phyloP scores from a whole-genome alignment of 2,888 invertebrate species.

The Drosophila multiciliata region DNA sequence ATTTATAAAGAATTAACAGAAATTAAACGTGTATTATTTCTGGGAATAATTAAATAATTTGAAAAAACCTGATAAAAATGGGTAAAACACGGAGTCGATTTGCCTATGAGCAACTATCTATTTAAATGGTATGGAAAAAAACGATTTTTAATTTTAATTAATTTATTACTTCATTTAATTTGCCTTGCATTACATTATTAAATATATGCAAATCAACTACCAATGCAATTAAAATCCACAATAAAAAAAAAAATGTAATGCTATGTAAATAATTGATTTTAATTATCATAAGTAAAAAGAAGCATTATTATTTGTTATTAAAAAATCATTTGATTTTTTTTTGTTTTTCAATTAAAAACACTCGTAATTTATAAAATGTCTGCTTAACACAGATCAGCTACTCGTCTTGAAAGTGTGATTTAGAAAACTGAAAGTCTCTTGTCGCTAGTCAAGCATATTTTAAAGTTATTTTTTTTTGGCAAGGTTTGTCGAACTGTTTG shows the following conservation, averaged over 20 bases:
- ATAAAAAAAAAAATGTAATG: too few relatives aligned
- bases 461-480: neutral
- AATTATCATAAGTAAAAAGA: too few relatives aligned
- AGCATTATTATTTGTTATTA: neutral
- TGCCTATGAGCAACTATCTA: neutral
- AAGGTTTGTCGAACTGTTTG: constrained; percentile 7
- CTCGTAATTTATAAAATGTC: too few relatives aligned
- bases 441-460: neutral
- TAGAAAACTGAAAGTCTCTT: neutral
- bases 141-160: too few relatives aligned
- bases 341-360: too few relatives aligned
- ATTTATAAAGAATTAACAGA: neutral
- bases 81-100: neutral
- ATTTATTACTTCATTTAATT: too few relatives aligned
- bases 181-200: too few relatives aligned
- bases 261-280: too few relatives aligned
- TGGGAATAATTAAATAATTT: neutral
- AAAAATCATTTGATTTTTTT: too few relatives aligned
- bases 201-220: too few relatives aligned
- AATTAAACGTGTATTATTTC: neutral
- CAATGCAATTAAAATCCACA: too few relatives aligned
- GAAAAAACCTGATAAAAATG: neutral
- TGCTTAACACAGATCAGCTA: neutral
- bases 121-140: neutral
- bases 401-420: neutral